Base-by-base conservation (phyloP, 1,140 invertebrate species). In the Ceratoteleas bidentatus region DNA sequence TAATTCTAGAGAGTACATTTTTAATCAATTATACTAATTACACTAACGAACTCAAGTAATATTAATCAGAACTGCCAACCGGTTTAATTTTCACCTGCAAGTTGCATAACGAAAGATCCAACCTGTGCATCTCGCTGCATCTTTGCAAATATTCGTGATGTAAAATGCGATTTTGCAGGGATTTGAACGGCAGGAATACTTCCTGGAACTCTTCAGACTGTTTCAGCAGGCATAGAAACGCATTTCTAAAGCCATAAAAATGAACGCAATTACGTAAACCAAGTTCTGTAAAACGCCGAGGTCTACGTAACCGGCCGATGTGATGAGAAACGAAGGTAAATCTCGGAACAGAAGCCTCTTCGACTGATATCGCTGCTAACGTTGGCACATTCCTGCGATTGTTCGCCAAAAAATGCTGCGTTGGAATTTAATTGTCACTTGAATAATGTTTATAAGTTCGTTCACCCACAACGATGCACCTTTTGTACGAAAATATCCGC, bases 311-410 rank as follows among this genome's bases (percentile, higher is more conserved):
- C 40, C 43, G 24, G 33, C 36, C 62, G 34, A 76, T 53, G 54
- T 9, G 57, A 58, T 77, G 65, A 64, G 75, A 70, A 77, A 77
- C 49, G 45, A 64, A 61, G 64, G 38, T 64, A 65, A 65, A 72
- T 72, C 61, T 62, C 60, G 53, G 58, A 72, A 70, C 57, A 68
- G 47, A 77, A 70, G 75, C 50, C 38, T 47, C 57, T 70, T 43
- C 14, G 36, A 38, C 57, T 72, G 75, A 66, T 60, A 66, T 78
- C 75, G 33, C 65, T 65, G 66, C 50, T 69, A 53, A 60, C 60
- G 66, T 78, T 65, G 52, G 66, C 60, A 72, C 53, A 78, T 78
- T 78, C 70, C 70, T 64, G 58, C 75, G 15, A 78, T 78, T 78
- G 75, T 78, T 65, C 66, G 40, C 5, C 33, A 38, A 54, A 69